Evolutionary conservation across 2,888 invertebrate species (phyloP).

Genomic region (Branchipolynoe longqiensis): DNA sequence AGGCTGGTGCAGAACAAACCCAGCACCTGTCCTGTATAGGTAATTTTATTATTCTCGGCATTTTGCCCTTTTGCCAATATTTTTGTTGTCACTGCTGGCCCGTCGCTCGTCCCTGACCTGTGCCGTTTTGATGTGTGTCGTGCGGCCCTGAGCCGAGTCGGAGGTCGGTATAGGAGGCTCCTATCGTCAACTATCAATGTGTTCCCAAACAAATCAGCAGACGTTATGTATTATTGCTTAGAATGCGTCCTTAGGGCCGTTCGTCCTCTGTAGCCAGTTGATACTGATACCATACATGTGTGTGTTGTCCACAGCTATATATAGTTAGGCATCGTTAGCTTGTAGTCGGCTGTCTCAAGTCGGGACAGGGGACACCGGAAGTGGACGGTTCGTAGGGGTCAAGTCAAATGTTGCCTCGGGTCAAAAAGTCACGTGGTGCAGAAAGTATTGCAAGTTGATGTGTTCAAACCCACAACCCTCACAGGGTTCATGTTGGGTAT

Average conservation of each 20-base stretch:
- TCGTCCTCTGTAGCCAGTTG: conserved; percentile 16
- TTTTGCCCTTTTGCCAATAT: conserved; percentile 50
- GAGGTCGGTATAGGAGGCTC: not conserved
- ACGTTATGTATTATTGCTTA: conserved; percentile 12
- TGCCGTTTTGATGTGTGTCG: conserved; percentile 16
- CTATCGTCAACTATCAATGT: conserved; percentile 6
- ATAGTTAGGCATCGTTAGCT: not conserved
- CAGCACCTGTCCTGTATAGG: not conserved
- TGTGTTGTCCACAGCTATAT: conserved; percentile 31
- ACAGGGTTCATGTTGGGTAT: not conserved
- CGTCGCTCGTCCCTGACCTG: conserved; percentile 1
- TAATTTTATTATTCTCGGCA: conserved; percentile 48
- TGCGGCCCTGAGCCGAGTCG: not conserved
- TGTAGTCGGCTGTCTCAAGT: conserved; percentile 13
- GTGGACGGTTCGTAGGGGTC: not conserved
- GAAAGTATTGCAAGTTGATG: not conserved
- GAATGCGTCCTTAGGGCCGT: not conserved
- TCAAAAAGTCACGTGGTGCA: not conserved
- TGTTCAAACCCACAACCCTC: conserved; percentile 2
- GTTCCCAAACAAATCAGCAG: conserved; percentile 21
- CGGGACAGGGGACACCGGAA: not conserved
- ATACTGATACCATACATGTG: conserved; percentile 2
- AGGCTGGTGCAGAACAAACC: not conserved
- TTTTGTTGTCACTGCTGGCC: conserved; percentile 50
- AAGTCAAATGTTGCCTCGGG: not conserved